phyloP scores from a whole-genome alignment of 2,888 invertebrate species.

The Drosophila histrio region DNA sequence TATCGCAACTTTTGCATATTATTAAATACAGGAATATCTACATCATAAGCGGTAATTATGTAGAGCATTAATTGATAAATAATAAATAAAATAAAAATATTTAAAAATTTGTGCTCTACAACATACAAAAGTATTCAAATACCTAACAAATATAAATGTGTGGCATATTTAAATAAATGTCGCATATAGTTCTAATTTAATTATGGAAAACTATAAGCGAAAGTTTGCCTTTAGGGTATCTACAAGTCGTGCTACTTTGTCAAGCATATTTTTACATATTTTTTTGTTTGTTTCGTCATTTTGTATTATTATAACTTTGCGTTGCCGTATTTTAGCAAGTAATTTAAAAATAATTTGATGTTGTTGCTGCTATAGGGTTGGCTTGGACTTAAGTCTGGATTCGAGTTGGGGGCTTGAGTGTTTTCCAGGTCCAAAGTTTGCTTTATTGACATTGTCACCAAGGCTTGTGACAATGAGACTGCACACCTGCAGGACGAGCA shows the following conservation, averaged over 20 bases:
- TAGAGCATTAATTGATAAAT: too few relatives aligned
- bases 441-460: conserved; percentile 77
- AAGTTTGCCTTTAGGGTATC: too few relatives aligned
- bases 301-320: conserved; percentile 55
- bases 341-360: conserved; percentile 73
- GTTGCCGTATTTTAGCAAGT: conserved; percentile 67
- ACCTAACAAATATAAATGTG: too few relatives aligned
- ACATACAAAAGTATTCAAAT: too few relatives aligned
- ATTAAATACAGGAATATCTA: too few relatives aligned
- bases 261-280: neutral
- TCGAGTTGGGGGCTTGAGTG: conserved; percentile 12
- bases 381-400: neutral
- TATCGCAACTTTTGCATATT: neutral
- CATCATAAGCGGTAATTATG: too few relatives aligned
- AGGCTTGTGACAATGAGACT: conserved; percentile 56
- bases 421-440: conserved; percentile 61
- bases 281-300: conserved; percentile 11
- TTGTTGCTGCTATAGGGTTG: conserved; percentile 21
- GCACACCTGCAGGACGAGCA: conserved; percentile 53
- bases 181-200: too few relatives aligned
- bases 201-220: too few relatives aligned
- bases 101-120: too few relatives aligned
- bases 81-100: too few relatives aligned
- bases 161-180: too few relatives aligned
- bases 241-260: neutral